Conservation (phyloP, 1,140 invertebrate genomes). For the Trissolcus basalis region DNA sequence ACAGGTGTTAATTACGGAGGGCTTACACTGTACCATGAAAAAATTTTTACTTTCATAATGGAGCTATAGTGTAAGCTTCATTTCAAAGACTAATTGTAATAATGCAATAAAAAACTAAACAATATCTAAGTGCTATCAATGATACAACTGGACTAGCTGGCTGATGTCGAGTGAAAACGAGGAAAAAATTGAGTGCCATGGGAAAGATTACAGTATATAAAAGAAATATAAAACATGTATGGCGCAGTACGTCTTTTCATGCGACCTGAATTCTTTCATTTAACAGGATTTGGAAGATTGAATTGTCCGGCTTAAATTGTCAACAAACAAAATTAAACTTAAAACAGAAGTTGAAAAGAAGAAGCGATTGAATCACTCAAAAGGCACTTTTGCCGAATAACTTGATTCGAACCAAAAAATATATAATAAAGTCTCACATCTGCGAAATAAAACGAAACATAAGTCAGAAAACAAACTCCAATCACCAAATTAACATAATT, state of each 20-base stretch:
- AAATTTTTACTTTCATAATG: conserved; percentile 27
- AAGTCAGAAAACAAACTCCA: conserved; percentile 20
- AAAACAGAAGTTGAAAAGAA: conserved; percentile 30
- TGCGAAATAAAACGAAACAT: conserved; percentile 37
- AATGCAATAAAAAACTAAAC: conserved; percentile 45
- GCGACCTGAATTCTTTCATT: conserved; percentile 59
- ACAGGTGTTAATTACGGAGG: conserved; percentile 42
- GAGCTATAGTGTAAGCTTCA: conserved; percentile 48
- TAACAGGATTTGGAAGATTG: conserved; percentile 47
- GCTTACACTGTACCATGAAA: conserved; percentile 38
- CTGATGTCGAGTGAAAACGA: conserved; percentile 51
- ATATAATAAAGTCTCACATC: not conserved
- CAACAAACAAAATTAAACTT: conserved; percentile 45
- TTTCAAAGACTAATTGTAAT: conserved; percentile 14
- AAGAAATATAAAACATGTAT: conserved; percentile 50
- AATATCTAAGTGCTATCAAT: conserved; percentile 49
- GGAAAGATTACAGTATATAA: conserved; percentile 49
- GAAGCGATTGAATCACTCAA: conserved; percentile 44
- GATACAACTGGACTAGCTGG: conserved; percentile 41
- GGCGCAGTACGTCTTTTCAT: conserved; percentile 59
- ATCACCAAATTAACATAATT: conserved; percentile 35
- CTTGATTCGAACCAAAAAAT: conserved; percentile 26
- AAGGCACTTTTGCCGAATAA: conserved; percentile 37
- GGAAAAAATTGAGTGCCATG: conserved; percentile 60
- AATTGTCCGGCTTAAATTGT: conserved; percentile 46